These are phyloP conservation scores for Neodiprion pinetum DNA, from an alignment of 1,140 invertebrate genomes.

Conservation along the genomic window DNA sequence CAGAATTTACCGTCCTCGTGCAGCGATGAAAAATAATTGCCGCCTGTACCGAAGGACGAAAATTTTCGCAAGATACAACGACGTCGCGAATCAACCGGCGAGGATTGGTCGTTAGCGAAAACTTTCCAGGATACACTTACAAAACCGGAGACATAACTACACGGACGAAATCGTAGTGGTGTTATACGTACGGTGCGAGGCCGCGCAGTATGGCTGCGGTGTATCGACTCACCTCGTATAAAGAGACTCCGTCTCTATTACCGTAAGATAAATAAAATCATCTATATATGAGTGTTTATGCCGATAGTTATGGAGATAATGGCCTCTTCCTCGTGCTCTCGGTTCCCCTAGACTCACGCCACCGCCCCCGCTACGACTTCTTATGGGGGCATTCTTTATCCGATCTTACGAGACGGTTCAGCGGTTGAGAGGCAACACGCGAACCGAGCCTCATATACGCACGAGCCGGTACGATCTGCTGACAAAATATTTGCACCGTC, in stretches of 20 bases:
- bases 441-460: background rate
- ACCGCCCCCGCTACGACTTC: background rate
- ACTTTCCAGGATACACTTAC: background rate
- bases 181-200: background rate
- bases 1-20: too few species aligned
- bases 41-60: too few species aligned
- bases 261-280: conserved; percentile 7
- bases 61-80: too few species aligned
- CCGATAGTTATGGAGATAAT: conserved; percentile 7
- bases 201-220: background rate
- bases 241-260: background rate
- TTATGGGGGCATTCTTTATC: background rate
- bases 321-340: background rate
- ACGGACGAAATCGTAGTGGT: background rate
- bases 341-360: conserved; percentile 1
- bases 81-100: background rate
- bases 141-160: background rate
- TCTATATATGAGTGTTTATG: conserved; percentile 7
- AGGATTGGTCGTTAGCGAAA: background rate
- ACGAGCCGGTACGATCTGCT: background rate
- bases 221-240: conserved; percentile 7
- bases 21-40: too few species aligned
- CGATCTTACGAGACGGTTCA: conserved; percentile 1
- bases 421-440: background rate
- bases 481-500: background rate